A percentile compares a stretch with the other conserved stretches of the same genome.
These are phyloP conservation scores for Pluvialis apricaria DNA, from an alignment of 2,113 vertebrate genomes.

Conservation along the genomic window DNA sequence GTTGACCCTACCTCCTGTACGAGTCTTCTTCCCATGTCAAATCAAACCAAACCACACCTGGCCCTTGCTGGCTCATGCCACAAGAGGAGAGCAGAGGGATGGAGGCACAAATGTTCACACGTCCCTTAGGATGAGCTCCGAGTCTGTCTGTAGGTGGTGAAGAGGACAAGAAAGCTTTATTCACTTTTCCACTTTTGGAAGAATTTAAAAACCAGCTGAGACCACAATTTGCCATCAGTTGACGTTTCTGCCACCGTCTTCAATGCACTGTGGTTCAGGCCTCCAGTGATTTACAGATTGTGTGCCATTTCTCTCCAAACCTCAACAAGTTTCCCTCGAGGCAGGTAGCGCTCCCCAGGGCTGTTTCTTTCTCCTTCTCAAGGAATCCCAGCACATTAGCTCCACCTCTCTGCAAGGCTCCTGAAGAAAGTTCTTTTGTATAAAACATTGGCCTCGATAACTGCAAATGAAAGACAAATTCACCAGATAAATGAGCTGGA, in stretches of 20 bases:
- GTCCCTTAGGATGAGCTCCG: neutral
- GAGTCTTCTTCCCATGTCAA: neutral
- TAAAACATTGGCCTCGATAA: slow-evolving; percentile 15
- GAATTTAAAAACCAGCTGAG: neutral
- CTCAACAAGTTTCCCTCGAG: neutral
- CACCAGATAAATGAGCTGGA: slow-evolving; percentile 57
- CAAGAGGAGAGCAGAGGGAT: neutral
- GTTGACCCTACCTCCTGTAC: neutral
- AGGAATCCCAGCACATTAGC: slow-evolving; percentile 22
- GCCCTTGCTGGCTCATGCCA: neutral
- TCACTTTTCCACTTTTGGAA: neutral
- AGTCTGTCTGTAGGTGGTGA: neutral
- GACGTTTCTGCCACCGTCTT: neutral
- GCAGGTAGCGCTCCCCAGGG: neutral
- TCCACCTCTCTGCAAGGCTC: slow-evolving; percentile 17
- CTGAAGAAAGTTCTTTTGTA: slow-evolving; percentile 47
- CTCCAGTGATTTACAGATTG: neutral
- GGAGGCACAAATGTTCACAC: neutral
- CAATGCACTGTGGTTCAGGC: neutral
- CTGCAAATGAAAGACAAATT: slow-evolving; percentile 62
- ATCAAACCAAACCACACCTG: neutral
- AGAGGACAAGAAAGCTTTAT: neutral
- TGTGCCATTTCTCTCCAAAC: neutral
- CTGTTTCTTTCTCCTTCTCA: slow-evolving; percentile 6
- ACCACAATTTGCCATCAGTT: neutral